Percentiles rank a stretch among this genome's conserved stretches.
Evolutionary conservation across 1,140 invertebrate species (phyloP).

Genomic region (Phenacoccus solenopsis): DNA sequence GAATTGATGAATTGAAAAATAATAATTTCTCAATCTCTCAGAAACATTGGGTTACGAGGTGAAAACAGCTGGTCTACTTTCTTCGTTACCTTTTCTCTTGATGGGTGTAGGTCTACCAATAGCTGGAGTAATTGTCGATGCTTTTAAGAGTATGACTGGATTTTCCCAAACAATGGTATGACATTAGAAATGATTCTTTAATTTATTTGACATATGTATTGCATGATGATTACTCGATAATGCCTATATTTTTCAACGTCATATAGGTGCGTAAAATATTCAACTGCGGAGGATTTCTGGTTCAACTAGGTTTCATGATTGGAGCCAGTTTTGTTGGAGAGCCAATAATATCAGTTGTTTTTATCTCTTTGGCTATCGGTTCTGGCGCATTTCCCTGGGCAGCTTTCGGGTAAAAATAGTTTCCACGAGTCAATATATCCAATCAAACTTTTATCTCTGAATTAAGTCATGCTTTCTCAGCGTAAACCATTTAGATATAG

Average conservation of each 20-base stretch:
- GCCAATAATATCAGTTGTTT: slow-evolving; percentile 52
- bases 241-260: neutral
- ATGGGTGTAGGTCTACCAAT: slow-evolving; percentile 68
- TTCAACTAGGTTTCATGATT: slow-evolving; percentile 74
- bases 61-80: slow-evolving; percentile 61
- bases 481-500: slow-evolving; percentile 77
- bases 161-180: slow-evolving; percentile 40
- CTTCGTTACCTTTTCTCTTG: slow-evolving; percentile 71
- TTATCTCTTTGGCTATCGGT: slow-evolving; percentile 71
- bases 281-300: slow-evolving; percentile 62
- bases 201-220: too few species aligned
- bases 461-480: slow-evolving; percentile 32
- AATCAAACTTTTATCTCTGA: too few species aligned
- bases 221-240: too few species aligned
- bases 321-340: slow-evolving; percentile 53
- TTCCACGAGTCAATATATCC: too few species aligned
- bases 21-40: slow-evolving; percentile 30
- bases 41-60: slow-evolving; percentile 58
- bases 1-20: neutral
- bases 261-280: slow-evolving; percentile 51
- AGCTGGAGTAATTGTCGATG: slow-evolving; percentile 69
- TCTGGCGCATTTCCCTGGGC: slow-evolving; percentile 79
- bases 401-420: slow-evolving; percentile 53
- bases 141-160: slow-evolving; percentile 44
- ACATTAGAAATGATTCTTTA: neutral